These are phyloP conservation scores for Halcyon chelicuti DNA, from an alignment of 2,797 vertebrate genomes.

Conservation along the genomic window DNA sequence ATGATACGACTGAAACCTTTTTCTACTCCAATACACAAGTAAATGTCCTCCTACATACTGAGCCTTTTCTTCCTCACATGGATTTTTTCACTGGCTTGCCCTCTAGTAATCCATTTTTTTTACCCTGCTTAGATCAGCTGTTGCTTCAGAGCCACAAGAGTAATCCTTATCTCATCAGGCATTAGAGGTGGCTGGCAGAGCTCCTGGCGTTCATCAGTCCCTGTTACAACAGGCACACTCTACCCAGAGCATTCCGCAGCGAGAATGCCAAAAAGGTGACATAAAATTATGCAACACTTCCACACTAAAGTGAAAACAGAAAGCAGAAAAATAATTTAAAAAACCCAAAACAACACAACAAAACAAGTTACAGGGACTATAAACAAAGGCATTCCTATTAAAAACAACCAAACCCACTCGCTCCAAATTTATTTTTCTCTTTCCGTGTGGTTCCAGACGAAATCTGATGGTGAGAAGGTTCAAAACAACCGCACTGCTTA, in stretches of 20 bases:
- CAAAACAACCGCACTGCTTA: neutral
- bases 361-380: neutral
- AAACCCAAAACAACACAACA: neutral
- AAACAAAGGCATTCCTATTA: fast-evolving
- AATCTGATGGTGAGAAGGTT: fast-evolving
- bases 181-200: neutral
- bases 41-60: neutral
- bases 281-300: neutral
- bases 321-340: neutral
- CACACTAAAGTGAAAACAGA: fast-evolving
- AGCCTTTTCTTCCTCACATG: neutral
- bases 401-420: too few species aligned
- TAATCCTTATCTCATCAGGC: neutral
- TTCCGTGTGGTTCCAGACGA: neutral
- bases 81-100: neutral
- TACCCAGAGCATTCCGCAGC: neutral
- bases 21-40: neutral
- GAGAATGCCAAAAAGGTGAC: neutral
- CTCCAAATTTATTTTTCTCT: neutral
- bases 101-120: neutral
- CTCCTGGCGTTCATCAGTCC: neutral
- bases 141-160: neutral
- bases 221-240: neutral
- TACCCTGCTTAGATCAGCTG: neutral
- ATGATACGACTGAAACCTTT: neutral